These are phyloP conservation scores for Chlorospingus semifuscus DNA, from an alignment of 2,797 vertebrate genomes.

Conservation along the genomic window DNA sequence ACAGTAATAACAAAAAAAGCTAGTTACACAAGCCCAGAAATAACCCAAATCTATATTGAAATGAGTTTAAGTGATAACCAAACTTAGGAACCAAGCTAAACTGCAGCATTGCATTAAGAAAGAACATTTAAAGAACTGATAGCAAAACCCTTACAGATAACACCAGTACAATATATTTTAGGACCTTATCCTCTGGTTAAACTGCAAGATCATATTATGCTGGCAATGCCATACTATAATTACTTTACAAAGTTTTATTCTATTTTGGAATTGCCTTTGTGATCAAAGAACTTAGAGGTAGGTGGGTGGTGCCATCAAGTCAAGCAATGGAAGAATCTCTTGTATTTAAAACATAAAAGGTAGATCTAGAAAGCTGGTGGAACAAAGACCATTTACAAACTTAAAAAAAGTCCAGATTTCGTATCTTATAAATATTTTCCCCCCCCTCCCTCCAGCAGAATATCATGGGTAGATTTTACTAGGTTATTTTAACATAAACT, in stretches of 20 bases:
- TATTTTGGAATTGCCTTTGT: neutral
- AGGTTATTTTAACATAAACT: neutral
- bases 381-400: neutral
- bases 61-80: neutral
- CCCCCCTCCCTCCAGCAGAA: neutral
- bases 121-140: neutral
- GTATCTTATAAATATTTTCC: neutral
- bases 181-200: neutral
- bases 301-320: neutral
- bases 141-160: neutral
- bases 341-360: neutral
- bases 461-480: neutral
- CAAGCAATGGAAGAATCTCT: neutral
- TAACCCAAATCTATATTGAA: neutral
- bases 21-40: neutral
- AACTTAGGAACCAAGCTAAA: neutral
- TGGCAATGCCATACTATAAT: neutral
- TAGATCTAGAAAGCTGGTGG: neutral
- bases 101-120: neutral
- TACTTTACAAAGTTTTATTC: neutral
- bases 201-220: neutral
- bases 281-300: neutral
- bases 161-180: neutral
- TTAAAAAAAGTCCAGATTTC: neutral
- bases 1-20: neutral